A percentile compares a stretch with the other conserved stretches of the same genome.
phyloP scores from a whole-genome alignment of 2,113 vertebrate species.

The Cnemophilus loriae region DNA sequence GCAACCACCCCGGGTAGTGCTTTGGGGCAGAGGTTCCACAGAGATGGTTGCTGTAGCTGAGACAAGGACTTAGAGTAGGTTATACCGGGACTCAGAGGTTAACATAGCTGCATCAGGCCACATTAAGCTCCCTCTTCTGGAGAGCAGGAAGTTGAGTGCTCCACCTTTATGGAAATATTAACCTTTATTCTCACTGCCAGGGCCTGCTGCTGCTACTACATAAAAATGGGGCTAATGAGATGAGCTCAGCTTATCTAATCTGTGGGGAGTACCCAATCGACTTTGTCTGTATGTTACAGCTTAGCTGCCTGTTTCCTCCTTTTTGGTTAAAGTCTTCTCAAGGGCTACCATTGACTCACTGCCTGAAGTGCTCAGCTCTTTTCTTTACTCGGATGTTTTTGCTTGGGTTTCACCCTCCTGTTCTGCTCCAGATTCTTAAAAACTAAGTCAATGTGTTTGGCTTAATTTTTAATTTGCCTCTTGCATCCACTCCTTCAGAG shows the following conservation, averaged over 20 bases:
- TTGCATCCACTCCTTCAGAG: neutral
- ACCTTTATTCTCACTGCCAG: neutral
- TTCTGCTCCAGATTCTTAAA: neutral
- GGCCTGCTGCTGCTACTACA: neutral
- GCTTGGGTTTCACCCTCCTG: neutral
- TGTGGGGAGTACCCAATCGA: neutral
- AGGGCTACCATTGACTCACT: neutral
- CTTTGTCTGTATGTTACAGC: neutral
- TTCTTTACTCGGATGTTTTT: neutral
- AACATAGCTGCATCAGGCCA: neutral
- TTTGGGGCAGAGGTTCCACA: neutral
- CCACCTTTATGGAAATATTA: neutral
- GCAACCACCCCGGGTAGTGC: neutral
- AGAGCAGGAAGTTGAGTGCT: neutral
- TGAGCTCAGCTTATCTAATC: neutral
- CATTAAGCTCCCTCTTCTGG: neutral
- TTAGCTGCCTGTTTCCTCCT: neutral
- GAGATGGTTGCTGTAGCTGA: neutral
- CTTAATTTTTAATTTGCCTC: neutral
- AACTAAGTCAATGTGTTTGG: neutral
- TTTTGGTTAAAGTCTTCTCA: neutral
- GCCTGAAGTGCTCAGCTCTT: neutral
- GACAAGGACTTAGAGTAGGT: neutral
- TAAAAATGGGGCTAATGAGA: neutral
- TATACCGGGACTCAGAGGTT: neutral